Conservation (phyloP, 2,888 invertebrate species). For the Anoplius nigerrimus region DNA sequence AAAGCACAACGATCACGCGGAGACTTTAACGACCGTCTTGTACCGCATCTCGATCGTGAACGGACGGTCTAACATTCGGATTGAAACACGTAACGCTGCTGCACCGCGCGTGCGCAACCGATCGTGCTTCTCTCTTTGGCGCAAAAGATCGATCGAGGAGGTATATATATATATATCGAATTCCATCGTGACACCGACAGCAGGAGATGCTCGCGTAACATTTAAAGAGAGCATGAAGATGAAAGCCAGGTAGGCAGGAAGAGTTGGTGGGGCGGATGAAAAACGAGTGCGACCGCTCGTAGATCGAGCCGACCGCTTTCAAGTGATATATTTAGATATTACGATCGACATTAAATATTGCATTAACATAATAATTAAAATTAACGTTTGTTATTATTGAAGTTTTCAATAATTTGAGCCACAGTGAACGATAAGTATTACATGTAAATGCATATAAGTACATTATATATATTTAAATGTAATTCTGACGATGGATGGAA, state of each 20-base stretch:
- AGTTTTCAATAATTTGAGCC: conserved; percentile 63
- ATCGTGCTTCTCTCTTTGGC: no score
- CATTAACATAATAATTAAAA: conserved; percentile 53
- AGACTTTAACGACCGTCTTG: conserved; percentile 4
- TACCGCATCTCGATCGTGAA: conserved; percentile 10
- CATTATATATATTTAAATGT: conserved; percentile 21
- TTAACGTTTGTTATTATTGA: conserved; percentile 63
- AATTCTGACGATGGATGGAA: conserved; percentile 6
- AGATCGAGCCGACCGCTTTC: conserved; percentile 66
- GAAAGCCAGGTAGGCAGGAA: neutral
- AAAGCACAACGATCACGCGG: no score
- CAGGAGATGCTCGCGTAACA: neutral
- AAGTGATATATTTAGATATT: conserved; percentile 67
- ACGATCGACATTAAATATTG: conserved; percentile 49
- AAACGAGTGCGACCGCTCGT: conserved; percentile 61
- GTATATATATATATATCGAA: no score
- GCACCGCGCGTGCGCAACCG: conserved; percentile 21
- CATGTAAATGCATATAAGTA: conserved; percentile 42
- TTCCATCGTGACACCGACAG: no score
- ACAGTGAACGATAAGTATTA: conserved; percentile 62
- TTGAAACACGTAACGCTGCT: no score
- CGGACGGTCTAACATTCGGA: no score
- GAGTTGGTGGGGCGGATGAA: conserved; percentile 26
- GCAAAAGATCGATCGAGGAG: no score
- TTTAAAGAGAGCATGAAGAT: neutral